Conservation (phyloP, 2,888 invertebrate species). For the Harpalus rufipes region DNA sequence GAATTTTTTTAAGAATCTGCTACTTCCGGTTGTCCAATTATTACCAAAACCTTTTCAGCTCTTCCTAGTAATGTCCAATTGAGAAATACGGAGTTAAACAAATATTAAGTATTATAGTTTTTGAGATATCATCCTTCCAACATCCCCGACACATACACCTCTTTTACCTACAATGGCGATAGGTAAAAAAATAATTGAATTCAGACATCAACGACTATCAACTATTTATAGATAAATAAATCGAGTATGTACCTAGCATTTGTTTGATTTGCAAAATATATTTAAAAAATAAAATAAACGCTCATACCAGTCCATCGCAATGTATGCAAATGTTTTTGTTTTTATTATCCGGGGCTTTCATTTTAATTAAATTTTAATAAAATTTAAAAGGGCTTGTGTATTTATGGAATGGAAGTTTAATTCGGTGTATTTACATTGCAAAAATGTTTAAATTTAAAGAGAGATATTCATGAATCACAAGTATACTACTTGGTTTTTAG, state of each 20-base stretch:
- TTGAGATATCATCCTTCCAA: too few species aligned
- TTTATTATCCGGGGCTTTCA: constrained; percentile 2
- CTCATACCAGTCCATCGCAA: not conserved
- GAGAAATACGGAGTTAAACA: too few species aligned
- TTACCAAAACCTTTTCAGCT: too few species aligned
- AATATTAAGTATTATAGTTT: too few species aligned
- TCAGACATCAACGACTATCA: not conserved
- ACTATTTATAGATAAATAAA: not conserved
- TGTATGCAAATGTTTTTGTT: constrained; percentile 6
- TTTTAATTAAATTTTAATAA: constrained; percentile 16
- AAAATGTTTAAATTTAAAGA: constrained; percentile 32
- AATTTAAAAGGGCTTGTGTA: constrained; percentile 18
- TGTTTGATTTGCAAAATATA: not conserved
- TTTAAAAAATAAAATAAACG: constrained; percentile 1
- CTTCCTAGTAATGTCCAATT: too few species aligned
- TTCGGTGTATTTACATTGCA: not conserved
- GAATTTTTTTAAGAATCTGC: too few species aligned
- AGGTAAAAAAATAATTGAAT: not conserved
- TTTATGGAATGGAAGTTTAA: constrained; percentile 25
- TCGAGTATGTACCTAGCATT: not conserved
- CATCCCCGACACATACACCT: too few species aligned
- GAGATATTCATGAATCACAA: not conserved
- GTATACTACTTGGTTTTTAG: not conserved
- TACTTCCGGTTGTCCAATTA: too few species aligned
- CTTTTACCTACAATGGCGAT: too few species aligned